These are phyloP conservation scores for Coelogynopora nodosa DNA, from an alignment of 2,888 invertebrate species.

Conservation along the genomic window DNA sequence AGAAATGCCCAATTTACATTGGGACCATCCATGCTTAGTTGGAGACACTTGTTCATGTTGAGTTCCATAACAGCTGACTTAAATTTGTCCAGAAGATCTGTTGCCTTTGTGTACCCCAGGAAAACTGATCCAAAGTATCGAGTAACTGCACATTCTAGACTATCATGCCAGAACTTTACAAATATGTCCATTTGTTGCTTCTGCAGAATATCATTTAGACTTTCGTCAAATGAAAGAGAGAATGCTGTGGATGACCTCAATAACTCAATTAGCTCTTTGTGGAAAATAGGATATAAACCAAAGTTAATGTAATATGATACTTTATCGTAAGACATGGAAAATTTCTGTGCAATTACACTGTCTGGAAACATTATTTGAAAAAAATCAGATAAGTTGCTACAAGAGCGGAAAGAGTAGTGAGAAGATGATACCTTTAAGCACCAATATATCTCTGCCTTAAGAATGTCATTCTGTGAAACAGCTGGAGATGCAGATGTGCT, in stretches of 20 bases:
- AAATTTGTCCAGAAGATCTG: too few species aligned
- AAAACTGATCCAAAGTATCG: too few species aligned
- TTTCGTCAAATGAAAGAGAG: not conserved
- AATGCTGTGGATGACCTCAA: not conserved
- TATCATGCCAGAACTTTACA: too few species aligned
- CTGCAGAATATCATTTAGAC: too few species aligned
- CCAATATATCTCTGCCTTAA: not conserved
- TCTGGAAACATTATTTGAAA: not conserved
- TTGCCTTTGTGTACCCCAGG: too few species aligned
- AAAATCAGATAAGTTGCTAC: not conserved
- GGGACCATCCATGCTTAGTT: too few species aligned
- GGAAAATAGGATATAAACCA: not conserved
- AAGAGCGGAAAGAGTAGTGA: not conserved
- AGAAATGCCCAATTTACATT: too few species aligned
- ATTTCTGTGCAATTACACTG: not conserved
- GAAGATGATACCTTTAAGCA: not conserved
- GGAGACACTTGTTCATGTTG: too few species aligned
- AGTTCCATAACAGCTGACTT: not conserved
- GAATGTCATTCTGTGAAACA: not conserved
- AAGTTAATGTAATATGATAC: not conserved
- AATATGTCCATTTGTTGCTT: too few species aligned
- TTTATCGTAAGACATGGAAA: not conserved
- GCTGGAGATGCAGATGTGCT: not conserved
- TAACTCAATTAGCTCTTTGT: not conserved
- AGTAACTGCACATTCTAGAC: too few species aligned